Evolutionary conservation across 53 echinoderm and acorn worm species (phyloP), one percentile per base, ranked within the genome.

Genomic region (Holothuria leucospilota): DNA sequence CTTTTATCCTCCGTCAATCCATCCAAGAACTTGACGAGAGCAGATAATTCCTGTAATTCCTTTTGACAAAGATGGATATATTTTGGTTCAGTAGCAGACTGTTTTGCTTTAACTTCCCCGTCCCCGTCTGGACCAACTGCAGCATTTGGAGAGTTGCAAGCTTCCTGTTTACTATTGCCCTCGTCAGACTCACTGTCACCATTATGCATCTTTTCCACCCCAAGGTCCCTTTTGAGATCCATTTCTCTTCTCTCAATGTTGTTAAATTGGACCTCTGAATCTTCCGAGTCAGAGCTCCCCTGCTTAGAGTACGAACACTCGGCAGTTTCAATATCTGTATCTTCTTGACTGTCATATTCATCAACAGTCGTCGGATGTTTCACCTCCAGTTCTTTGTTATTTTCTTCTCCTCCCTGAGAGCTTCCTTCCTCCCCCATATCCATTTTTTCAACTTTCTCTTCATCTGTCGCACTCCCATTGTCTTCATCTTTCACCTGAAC

Each of bases 31-130:
- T 92, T 89, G 46, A 94, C 81, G 0, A 95, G 77, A 20, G 82
- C 81, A 26, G 77, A 79, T 23, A 99, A 46, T 28, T 95, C 99
- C 15, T 88, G 84, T 89, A 93, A 82, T 87, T 99, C 99, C 30
- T 82, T 85, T 46, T 88, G 88, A 39, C 93, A 92, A 73, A 99
- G 71, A 64, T 90, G 92, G 23, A 81, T 49, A 27, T 92, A 66
- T 13, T 82, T 74, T 40, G 81, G 84, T 15, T 88, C 78, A 71
- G 67, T 63, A 18, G 63, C 51, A 24, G 83, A 84, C 3, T 59
- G 40, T 78, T 86, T 86, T 26, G 68, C 16, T 25, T 90, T 85
- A 6, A 72, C 86, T 21, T 90, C 87, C 3, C 26, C 89, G 0
- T 56, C 56, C 65, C 56, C 83, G 4, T 84, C 29, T 7, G 34